A percentile compares a stretch with the other conserved stretches of the same genome.
These are phyloP conservation scores for Lampris incognitus DNA, from an alignment of 2,113 vertebrate genomes.

Conservation along the genomic window DNA sequence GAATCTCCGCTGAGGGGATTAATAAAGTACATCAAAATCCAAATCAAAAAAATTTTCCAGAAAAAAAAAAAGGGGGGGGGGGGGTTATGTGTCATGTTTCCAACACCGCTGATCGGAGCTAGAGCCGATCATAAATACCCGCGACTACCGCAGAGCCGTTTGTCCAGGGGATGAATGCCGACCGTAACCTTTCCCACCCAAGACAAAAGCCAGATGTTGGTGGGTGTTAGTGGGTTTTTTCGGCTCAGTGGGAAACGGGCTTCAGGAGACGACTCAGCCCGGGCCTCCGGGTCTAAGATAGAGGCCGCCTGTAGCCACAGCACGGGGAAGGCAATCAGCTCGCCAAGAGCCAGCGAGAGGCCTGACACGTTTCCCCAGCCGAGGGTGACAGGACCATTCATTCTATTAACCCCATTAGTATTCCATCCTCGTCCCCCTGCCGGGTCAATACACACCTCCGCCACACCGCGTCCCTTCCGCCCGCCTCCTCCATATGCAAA, in stretches of 20 bases:
- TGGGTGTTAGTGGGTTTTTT: neutral
- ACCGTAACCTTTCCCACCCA: too few relatives aligned
- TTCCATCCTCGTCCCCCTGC: conserved; percentile 64
- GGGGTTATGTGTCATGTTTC: too few relatives aligned
- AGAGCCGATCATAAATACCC: too few relatives aligned
- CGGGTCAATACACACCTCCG: conserved; percentile 75
- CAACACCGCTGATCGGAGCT: too few relatives aligned
- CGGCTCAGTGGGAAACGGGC: neutral
- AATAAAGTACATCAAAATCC: too few relatives aligned
- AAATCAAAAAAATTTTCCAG: too few relatives aligned
- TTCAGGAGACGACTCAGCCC: neutral
- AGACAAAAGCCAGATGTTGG: too few relatives aligned
- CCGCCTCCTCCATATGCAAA: conserved; percentile 48
- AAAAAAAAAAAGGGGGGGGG: too few relatives aligned
- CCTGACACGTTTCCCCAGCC: conserved; percentile 53
- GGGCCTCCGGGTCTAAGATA: neutral
- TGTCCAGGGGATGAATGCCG: too few relatives aligned
- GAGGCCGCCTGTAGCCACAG: conserved; percentile 19
- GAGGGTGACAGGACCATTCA: conserved; percentile 74
- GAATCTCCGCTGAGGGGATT: too few relatives aligned
- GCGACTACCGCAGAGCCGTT: too few relatives aligned
- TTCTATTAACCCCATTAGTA: conserved; percentile 79
- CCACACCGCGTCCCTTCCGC: conserved; percentile 57
- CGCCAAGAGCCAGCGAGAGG: conserved; percentile 26
- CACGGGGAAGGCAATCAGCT: conserved; percentile 43